phyloP scores from a whole-genome alignment of 2,888 invertebrate species.

The Panzeria rudis region DNA sequence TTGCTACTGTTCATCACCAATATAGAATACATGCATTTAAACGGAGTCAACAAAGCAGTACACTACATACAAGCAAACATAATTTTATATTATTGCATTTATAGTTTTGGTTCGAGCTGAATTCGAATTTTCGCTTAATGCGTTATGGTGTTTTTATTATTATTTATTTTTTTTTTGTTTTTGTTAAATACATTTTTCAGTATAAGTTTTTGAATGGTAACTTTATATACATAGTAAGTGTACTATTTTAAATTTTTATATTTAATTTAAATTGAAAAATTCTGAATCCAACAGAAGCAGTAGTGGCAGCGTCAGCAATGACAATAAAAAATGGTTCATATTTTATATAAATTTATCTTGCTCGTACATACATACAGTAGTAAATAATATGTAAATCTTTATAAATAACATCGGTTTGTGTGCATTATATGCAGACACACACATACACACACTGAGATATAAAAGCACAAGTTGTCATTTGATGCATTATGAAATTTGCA shows the following conservation, averaged over 20 bases:
- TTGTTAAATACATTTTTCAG: not conserved
- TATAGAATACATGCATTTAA: not conserved
- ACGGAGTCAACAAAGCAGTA: not conserved
- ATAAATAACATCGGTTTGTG: conserved; percentile 17
- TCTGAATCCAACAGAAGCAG: conserved; percentile 2
- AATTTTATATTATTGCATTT: not conserved
- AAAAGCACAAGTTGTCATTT: conserved; percentile 53
- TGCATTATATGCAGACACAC: not conserved
- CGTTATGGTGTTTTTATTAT: conserved; percentile 33
- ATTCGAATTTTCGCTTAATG: conserved; percentile 28
- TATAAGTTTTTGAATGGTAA: conserved; percentile 18
- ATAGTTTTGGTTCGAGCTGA: not conserved
- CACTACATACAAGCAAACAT: not conserved
- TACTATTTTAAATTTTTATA: conserved; percentile 33
- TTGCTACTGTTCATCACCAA: not conserved
- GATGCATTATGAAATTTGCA: conserved; percentile 77
- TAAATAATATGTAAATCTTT: conserved; percentile 4
- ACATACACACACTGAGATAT: not conserved
- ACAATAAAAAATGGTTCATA: conserved; percentile 47
- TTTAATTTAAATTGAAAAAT: conserved; percentile 41
- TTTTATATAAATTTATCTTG: conserved; percentile 53
- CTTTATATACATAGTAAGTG: not conserved
- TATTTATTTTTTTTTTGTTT: not conserved
- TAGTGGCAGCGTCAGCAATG: conserved; percentile 5
- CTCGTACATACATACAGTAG: not conserved